These are phyloP conservation scores for Coecobrya sp. DNA, from an alignment of 2,888 invertebrate species.

Conservation along the genomic window DNA sequence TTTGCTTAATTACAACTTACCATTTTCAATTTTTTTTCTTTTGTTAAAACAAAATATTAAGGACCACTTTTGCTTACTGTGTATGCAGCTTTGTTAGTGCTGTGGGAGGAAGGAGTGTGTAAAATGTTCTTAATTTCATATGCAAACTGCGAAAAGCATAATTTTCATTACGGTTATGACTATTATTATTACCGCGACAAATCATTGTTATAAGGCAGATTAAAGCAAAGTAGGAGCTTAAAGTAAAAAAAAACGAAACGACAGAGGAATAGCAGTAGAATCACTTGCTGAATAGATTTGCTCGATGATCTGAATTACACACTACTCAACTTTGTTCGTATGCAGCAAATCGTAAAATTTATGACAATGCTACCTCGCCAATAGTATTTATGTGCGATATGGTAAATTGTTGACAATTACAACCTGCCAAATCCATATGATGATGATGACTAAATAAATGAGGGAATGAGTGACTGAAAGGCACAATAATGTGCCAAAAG, in stretches of 20 bases:
- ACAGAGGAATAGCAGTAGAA: neutral
- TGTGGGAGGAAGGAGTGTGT: neutral
- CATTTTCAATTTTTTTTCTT: constrained; percentile 45
- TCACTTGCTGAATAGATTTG: constrained; percentile 17
- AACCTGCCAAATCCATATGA: neutral
- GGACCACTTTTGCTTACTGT: neutral
- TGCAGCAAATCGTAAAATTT: constrained; percentile 28
- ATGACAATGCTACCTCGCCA: neutral
- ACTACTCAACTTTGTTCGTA: neutral
- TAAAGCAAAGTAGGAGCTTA: neutral
- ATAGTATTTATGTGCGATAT: neutral
- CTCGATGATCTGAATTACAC: constrained; percentile 18
- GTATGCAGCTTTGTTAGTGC: neutral
- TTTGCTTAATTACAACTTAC: constrained; percentile 45
- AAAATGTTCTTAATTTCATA: constrained; percentile 21
- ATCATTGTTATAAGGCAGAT: constrained; percentile 59
- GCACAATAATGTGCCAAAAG: constrained; percentile 77
- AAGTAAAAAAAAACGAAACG: neutral
- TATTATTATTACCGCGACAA: constrained; percentile 76
- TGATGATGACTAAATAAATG: constrained; percentile 72
- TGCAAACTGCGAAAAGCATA: constrained; percentile 24
- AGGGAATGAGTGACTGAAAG: constrained; percentile 74
- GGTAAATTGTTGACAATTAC: constrained; percentile 65
- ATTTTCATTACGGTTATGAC: constrained; percentile 66
- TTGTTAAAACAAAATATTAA: neutral